Percentiles rank a stretch among this genome's conserved stretches.
phyloP scores from a whole-genome alignment of 2,888 invertebrate species.

The Calliphora vomitoria region DNA sequence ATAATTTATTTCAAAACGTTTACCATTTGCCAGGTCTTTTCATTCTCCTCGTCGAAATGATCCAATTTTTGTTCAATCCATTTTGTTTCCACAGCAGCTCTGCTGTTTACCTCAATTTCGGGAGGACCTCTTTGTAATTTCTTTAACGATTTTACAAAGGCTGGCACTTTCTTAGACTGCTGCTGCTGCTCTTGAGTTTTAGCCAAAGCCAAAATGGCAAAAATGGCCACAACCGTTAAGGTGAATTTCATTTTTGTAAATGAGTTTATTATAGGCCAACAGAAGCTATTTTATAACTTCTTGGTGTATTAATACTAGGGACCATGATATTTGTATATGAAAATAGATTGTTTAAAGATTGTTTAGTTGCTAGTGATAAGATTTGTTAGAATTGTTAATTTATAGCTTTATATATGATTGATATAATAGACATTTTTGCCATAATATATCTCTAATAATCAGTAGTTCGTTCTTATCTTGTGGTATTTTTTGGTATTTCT shows the following conservation, averaged over 20 bases:
- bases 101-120: neutral
- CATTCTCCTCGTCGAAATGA: constrained; percentile 86
- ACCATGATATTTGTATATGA: neutral
- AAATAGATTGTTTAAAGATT: neutral
- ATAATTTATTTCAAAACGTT: neutral
- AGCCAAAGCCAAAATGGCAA: constrained; percentile 60
- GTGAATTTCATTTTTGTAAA: constrained; percentile 77
- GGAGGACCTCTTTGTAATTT: constrained; percentile 72
- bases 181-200: constrained; percentile 56
- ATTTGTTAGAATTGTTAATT: neutral
- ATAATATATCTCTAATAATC: neutral
- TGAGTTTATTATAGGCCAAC: constrained; percentile 53
- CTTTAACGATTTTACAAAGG: constrained; percentile 75
- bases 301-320: no score
- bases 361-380: neutral
- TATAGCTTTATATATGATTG: no score
- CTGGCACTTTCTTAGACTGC: constrained; percentile 72
- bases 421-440: neutral
- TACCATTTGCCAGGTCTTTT: constrained; percentile 86
- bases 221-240: constrained; percentile 56
- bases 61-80: constrained; percentile 87
- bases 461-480: neutral
- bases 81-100: constrained; percentile 65
- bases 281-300: neutral
- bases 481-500: neutral